Conservation (phyloP, 2,113 vertebrate species). For the Tragelaphus buxtoni region DNA sequence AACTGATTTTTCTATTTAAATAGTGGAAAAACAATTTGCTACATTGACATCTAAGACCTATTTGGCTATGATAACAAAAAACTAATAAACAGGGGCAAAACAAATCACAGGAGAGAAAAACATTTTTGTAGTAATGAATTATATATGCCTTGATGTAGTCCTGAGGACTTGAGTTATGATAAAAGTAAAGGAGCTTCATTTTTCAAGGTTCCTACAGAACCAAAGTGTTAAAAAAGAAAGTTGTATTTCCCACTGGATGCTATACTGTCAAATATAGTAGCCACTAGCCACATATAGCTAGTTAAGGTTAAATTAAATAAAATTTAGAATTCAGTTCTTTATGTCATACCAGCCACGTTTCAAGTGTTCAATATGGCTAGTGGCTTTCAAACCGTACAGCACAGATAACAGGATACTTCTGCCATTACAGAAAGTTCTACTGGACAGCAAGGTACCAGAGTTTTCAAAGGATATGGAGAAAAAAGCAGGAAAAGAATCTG, state of each 20-base stretch:
- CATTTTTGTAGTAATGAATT: background rate
- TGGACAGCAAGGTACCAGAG: background rate
- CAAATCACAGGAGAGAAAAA: background rate
- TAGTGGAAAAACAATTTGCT: background rate
- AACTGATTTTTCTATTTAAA: slow-evolving; percentile 29
- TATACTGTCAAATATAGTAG: background rate
- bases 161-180: background rate
- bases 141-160: background rate
- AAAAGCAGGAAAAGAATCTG: background rate
- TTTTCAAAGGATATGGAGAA: background rate
- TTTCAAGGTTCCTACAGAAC: background rate
- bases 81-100: background rate
- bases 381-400: background rate
- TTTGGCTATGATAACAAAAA: background rate
- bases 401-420: background rate
- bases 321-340: slow-evolving; percentile 31
- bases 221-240: background rate
- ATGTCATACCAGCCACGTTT: background rate
- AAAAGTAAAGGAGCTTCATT: background rate
- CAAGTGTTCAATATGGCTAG: background rate
- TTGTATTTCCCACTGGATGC: background rate
- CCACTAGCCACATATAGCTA: background rate
- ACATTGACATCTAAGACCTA: background rate
- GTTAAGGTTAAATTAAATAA: slow-evolving; percentile 5
- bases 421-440: background rate